Evolutionary conservation across 1,140 invertebrate species (phyloP), one percentile per base, ranked within the genome.

Genomic region (Bombus fervidus): DNA sequence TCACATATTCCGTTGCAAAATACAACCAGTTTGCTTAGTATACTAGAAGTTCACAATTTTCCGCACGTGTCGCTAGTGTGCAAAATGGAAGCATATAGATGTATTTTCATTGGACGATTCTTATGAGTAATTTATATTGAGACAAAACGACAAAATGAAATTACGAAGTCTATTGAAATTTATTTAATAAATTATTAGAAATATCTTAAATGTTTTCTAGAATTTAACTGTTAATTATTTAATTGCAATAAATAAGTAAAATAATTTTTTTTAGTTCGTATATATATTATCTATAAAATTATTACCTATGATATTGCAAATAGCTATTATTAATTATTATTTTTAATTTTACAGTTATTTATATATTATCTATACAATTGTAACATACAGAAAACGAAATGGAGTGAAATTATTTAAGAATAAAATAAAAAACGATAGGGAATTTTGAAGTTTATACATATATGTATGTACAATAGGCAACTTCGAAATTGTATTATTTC

Each of bases 31-130:
- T 66, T 75, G 72, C 62, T 69, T 59, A 47, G 64, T 71, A 39
- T 43, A 43, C 18, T 3, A 22, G 13, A 83, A 53, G 66, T 86
- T 47, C 28, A 68, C n/a, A 37, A 28, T 62, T 83, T 10, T 34
- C 31, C 75, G 43, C 41, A 22, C 0, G 37, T 39, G 82, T 78
- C 75, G 81, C 82, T 87, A 79, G 69, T 47, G 59, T 37, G 37
- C 57, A 62, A 84, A 41, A 83, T 71, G 31, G 22, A 47, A 59
- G 72, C 4, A 41, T 77, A 66, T 28, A 28, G 84, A 12, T 53
- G 15, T 9, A 2, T 86, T 83, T 59, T 76, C 85, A 86, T 76
- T 62, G n/a, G 0, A 39, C 43, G 66, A 79, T 74, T 74, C 53
- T 31, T 28, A 59, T 34, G 34, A 9, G 6, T 15, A 15, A 41